Conservation (phyloP, 2,113 vertebrate genomes). For the Chionomys nivalis region DNA sequence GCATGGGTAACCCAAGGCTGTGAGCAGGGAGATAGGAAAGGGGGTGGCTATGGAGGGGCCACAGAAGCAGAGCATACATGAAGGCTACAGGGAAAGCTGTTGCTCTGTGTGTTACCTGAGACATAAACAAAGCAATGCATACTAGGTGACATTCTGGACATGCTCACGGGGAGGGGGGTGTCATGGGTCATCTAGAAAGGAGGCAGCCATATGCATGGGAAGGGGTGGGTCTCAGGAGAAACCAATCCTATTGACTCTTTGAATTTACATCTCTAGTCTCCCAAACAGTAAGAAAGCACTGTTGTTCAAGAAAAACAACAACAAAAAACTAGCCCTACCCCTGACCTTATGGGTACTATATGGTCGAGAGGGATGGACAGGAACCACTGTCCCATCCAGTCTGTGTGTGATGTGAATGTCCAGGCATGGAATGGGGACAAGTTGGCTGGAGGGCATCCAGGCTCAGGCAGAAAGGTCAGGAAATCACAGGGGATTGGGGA, state of each 20-base stretch:
- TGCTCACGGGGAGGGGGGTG: background rate
- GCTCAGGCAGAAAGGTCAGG: background rate
- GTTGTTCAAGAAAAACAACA: background rate
- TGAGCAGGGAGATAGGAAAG: background rate
- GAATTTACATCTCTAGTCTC: background rate
- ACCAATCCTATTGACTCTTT: background rate
- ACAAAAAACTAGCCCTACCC: background rate
- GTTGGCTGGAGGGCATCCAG: background rate
- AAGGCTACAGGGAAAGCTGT: background rate
- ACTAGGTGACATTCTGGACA: no score
- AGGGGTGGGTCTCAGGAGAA: background rate
- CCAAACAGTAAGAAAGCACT: background rate
- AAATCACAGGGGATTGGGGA: background rate
- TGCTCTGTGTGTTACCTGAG: background rate
- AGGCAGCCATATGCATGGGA: background rate
- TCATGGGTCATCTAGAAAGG: background rate
- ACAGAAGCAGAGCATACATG: no score
- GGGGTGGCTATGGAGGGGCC: background rate
- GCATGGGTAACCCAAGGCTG: background rate
- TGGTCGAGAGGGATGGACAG: background rate
- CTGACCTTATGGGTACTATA: no score
- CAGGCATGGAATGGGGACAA: background rate
- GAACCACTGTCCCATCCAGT: accelerated
- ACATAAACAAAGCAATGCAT: background rate
- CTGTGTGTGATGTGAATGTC: background rate